These are phyloP conservation scores for Gastrophryne carolinensis DNA, from an alignment of 2,797 vertebrate species.

Conservation along the genomic window DNA sequence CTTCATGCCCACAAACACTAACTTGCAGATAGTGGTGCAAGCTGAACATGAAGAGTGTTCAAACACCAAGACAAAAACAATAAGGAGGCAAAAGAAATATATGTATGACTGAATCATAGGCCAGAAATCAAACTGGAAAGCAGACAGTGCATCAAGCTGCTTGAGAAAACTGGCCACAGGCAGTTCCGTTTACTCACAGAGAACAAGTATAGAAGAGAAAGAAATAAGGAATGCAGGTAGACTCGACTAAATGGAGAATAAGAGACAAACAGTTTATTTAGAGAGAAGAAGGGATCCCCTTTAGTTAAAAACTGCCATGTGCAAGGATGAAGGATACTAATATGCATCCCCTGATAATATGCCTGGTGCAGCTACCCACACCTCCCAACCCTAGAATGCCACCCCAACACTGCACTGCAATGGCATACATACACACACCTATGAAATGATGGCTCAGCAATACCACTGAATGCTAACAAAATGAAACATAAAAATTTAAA, in stretches of 20 bases:
- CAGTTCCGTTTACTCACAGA: conserved; percentile 94
- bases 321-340: not conserved
- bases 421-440: conserved; percentile 37
- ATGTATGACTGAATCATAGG: not conserved
- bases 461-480: conserved; percentile 49
- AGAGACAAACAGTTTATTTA: conserved; percentile 70
- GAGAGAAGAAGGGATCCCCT: conserved; percentile 1
- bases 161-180: conserved; percentile 68
- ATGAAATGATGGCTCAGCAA: conserved; percentile 47
- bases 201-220: conserved; percentile 89
- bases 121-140: conserved; percentile 49
- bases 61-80: conserved; percentile 57
- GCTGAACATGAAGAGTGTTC: conserved; percentile 59
- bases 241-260: conserved; percentile 90
- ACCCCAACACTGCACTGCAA: conserved; percentile 19
- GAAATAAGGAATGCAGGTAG: conserved; percentile 92
- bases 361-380: conserved; percentile 1
- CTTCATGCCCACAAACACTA: conserved; percentile 37
- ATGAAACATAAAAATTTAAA: conserved; percentile 8
- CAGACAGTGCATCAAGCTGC: conserved; percentile 62
- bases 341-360: not conserved
- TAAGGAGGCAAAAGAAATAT: conserved; percentile 1
- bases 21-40: conserved; percentile 28
- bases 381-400: not conserved
- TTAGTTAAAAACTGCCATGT: conserved; percentile 4